Evolutionary conservation across 2,113 vertebrate genomes (phyloP).

Genomic region (Platysternon megacephalum): DNA sequence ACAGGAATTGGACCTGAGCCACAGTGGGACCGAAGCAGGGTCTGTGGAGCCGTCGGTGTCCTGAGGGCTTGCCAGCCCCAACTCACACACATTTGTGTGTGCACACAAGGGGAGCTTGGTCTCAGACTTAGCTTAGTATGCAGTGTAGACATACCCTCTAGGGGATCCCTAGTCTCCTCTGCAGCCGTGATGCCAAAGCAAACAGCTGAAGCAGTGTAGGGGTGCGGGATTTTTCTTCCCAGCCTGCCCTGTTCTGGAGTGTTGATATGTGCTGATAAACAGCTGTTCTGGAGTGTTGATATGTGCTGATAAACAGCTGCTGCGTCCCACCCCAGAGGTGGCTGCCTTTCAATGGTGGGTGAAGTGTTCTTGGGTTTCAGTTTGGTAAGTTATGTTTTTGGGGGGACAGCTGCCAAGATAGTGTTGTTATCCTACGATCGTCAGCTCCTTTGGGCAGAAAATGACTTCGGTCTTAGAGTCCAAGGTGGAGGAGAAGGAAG

Average conservation of each 20-base stretch:
- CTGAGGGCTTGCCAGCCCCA: too few species aligned
- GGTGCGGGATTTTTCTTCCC: background rate
- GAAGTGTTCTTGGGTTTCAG: rapidly evolving
- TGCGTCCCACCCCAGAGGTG: background rate
- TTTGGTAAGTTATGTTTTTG: background rate
- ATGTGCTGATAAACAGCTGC: background rate
- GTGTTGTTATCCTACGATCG: background rate
- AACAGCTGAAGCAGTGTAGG: background rate
- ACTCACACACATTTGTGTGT: too few species aligned
- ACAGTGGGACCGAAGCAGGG: background rate
- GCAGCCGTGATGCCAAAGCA: background rate
- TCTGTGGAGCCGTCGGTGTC: too few species aligned
- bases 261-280: background rate
- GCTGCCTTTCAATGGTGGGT: background rate
- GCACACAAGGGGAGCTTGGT: too few species aligned
- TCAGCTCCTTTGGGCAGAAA: background rate
- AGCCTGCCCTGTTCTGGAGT: rapidly evolving
- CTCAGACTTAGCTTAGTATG: too few species aligned
- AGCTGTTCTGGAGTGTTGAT: background rate
- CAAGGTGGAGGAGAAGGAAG: background rate
- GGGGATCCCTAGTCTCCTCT: background rate
- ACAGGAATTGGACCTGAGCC: too few species aligned
- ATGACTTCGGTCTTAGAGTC: background rate
- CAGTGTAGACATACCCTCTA: too few species aligned
- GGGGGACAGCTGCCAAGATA: background rate